A percentile compares a stretch with the other conserved stretches of the same genome.
These are phyloP conservation scores for Epinotia brunnichana DNA, from an alignment of 2,888 invertebrate species.

Conservation along the genomic window DNA sequence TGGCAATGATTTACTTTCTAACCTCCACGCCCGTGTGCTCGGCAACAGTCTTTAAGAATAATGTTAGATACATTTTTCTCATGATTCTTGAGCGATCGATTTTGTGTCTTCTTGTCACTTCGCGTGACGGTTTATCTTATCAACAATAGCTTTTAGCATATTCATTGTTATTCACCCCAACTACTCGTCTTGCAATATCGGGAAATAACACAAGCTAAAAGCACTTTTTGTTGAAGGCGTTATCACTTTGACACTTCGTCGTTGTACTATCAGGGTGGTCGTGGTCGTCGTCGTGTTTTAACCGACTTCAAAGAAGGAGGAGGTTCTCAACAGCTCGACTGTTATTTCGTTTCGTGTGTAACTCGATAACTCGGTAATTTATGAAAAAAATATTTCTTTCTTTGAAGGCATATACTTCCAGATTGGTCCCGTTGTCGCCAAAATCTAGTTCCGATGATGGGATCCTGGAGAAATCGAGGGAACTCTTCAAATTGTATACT, in stretches of 20 bases:
- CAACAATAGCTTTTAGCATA: conserved; percentile 43
- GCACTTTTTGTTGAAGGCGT: not conserved
- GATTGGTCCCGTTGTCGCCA: too few relatives aligned
- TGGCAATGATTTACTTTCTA: not conserved
- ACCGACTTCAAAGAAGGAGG: too few relatives aligned
- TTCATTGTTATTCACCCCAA: conserved; percentile 37
- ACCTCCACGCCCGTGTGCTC: not conserved
- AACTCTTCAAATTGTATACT: too few relatives aligned
- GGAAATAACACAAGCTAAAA: conserved; percentile 19
- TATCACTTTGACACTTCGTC: not conserved
- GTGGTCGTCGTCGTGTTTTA: too few relatives aligned
- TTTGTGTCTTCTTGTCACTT: conserved; percentile 50
- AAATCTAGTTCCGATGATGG: too few relatives aligned
- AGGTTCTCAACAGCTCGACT: too few relatives aligned
- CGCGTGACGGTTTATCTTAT: conserved; percentile 43
- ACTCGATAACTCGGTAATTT: too few relatives aligned
- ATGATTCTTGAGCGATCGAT: conserved; percentile 54
- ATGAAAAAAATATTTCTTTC: too few relatives aligned
- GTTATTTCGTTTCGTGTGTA: too few relatives aligned
- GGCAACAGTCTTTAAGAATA: conserved; percentile 30
- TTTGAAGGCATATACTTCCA: too few relatives aligned
- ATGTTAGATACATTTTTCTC: conserved; percentile 45
- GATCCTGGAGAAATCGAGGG: too few relatives aligned
- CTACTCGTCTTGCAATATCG: conserved; percentile 20
- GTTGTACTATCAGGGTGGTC: too few relatives aligned